These are phyloP conservation scores for Trachops cirrhosus DNA, from an alignment of 2,797 vertebrate species.

Conservation along the genomic window DNA sequence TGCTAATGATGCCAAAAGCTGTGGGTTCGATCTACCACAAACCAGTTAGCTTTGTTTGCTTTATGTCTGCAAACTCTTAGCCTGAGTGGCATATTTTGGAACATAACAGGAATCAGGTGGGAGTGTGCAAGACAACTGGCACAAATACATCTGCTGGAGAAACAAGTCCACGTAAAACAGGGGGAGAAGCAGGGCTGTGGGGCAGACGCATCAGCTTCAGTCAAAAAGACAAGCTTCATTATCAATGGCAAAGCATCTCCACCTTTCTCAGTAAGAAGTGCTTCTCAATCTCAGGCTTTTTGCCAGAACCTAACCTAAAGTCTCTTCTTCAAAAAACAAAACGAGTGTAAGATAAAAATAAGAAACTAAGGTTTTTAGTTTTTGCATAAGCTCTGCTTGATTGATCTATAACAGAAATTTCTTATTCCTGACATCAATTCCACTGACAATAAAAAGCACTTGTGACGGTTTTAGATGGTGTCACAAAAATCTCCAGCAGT, in stretches of 20 bases:
- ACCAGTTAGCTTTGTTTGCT: neutral
- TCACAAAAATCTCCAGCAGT: conserved; percentile 1
- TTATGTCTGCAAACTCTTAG: neutral
- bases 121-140: neutral
- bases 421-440: conserved; percentile 15
- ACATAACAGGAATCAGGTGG: neutral
- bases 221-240: neutral
- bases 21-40: neutral
- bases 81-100: neutral
- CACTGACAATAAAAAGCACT: neutral
- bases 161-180: neutral
- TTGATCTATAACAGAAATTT: conserved; percentile 21
- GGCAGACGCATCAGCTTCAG: neutral
- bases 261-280: neutral
- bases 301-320: conserved; percentile 32
- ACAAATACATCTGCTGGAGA: neutral
- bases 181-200: neutral
- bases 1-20: neutral
- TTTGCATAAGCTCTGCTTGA: conserved; percentile 41
- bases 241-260: neutral
- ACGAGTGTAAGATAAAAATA: neutral
- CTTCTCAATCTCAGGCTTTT: conserved; percentile 10
- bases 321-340: conserved; percentile 21
- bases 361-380: neutral
- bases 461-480: neutral